phyloP scores from a whole-genome alignment of 2,797 vertebrate genomes.

The Hylomyscus alleni region DNA sequence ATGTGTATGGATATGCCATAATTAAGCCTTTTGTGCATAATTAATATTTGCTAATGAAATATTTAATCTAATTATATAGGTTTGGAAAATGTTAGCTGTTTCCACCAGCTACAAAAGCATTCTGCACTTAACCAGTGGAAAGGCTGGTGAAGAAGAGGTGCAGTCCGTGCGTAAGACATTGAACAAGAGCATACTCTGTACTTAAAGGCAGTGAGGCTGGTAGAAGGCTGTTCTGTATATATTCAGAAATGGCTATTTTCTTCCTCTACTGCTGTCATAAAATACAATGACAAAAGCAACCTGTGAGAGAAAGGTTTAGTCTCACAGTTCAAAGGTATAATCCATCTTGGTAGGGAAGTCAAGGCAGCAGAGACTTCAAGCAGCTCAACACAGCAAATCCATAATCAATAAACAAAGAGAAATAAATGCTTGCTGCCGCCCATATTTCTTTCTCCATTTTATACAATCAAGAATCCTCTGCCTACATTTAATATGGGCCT shows the following conservation, averaged over 20 bases:
- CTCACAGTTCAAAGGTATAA: background rate
- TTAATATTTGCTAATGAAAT: background rate
- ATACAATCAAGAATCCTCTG: background rate
- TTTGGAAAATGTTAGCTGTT: background rate
- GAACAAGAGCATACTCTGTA: conserved; percentile 5
- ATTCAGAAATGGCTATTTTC: background rate
- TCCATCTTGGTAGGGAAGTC: background rate
- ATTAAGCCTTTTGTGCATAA: background rate
- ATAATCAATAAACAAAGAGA: background rate
- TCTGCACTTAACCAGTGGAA: background rate
- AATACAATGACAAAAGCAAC: background rate
- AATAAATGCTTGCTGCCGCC: background rate
- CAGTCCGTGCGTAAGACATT: background rate
- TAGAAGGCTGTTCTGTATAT: background rate
- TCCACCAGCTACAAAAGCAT: background rate
- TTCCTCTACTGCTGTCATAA: background rate
- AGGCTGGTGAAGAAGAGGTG: background rate
- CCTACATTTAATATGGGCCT: background rate
- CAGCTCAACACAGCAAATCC: background rate
- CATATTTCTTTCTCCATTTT: background rate
- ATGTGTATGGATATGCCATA: background rate
- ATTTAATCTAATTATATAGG: conserved; percentile 23
- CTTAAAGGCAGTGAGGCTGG: background rate
- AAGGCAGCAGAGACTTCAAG: background rate
- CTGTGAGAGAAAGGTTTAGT: background rate